phyloP scores from a whole-genome alignment of 2,888 invertebrate species.

The Polymixis flavicincta region DNA sequence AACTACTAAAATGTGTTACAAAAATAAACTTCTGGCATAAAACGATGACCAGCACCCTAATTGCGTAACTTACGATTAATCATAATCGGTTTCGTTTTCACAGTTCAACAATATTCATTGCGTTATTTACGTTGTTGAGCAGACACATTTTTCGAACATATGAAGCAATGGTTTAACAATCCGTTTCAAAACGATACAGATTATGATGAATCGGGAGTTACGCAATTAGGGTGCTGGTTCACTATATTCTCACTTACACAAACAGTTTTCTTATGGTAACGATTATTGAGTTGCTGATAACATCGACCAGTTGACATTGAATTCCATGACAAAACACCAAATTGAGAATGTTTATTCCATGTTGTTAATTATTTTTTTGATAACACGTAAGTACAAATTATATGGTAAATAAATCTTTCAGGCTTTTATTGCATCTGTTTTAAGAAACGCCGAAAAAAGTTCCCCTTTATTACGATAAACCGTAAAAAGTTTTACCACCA shows the following conservation, averaged over 20 bases:
- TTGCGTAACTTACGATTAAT: too few species aligned
- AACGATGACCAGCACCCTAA: conserved; percentile 2
- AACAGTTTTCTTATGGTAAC: conserved; percentile 41
- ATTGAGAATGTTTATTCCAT: conserved; percentile 14
- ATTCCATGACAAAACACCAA: conserved; percentile 23
- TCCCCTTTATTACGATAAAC: conserved; percentile 35
- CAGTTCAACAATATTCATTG: too few species aligned
- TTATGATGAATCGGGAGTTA: too few species aligned
- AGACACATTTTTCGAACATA: too few species aligned
- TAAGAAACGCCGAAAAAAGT: conserved; percentile 38
- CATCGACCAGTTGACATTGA: conserved; percentile 11
- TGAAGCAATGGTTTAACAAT: too few species aligned
- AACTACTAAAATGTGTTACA: conserved; percentile 43
- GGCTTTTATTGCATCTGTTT: conserved; percentile 44
- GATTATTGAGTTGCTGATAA: conserved; percentile 45
- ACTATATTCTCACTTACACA: conserved; percentile 27
- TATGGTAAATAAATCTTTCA: conserved; percentile 51
- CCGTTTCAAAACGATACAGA: too few species aligned
- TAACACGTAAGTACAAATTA: conserved; percentile 27
- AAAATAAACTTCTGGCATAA: conserved; percentile 39
- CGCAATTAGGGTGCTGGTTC: too few species aligned
- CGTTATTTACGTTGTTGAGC: too few species aligned
- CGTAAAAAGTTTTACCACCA: conserved; percentile 59
- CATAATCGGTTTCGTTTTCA: too few species aligned
- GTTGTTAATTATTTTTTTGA: conserved; percentile 25